Evolutionary conservation across 2,797 vertebrate genomes (phyloP).

Genomic region (Sternarchorhynchus goeldii): DNA sequence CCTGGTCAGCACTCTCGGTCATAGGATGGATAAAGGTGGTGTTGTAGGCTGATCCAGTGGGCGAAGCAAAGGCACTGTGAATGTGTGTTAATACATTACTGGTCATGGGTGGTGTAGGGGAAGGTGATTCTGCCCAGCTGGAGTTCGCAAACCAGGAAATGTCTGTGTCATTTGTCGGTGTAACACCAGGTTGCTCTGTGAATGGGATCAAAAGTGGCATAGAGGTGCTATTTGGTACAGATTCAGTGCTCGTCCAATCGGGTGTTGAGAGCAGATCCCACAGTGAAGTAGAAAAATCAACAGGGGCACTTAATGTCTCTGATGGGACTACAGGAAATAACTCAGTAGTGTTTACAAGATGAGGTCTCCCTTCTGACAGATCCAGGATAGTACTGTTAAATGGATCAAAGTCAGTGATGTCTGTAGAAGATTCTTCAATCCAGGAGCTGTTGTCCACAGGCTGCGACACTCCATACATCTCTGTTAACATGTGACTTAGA

Average conservation of each 20-base stretch:
- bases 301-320: conserved; percentile 56
- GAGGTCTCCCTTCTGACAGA: conserved; percentile 58
- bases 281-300: conserved; percentile 67
- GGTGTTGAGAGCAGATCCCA: conserved; percentile 68
- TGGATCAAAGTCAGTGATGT: conserved; percentile 68
- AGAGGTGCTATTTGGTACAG: conserved; percentile 52
- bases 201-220: conserved; percentile 54
- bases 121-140: conserved; percentile 61
- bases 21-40: conserved; percentile 44
- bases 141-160: conserved; percentile 68
- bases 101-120: conserved; percentile 52
- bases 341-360: conserved; percentile 62
- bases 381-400: conserved; percentile 58
- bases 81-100: conserved; percentile 60
- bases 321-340: conserved; percentile 70
- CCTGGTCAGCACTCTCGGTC: conserved; percentile 68
- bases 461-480: conserved; percentile 49
- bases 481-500: conserved; percentile 53
- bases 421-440: conserved; percentile 65
- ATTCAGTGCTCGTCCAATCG: conserved; percentile 64
- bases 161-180: conserved; percentile 58
- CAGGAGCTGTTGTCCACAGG: conserved; percentile 53
- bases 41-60: conserved; percentile 53
- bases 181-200: conserved; percentile 59
- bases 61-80: conserved; percentile 44